phyloP scores from a whole-genome alignment of 1,140 invertebrate genomes.

The Drosophila sp. region DNA sequence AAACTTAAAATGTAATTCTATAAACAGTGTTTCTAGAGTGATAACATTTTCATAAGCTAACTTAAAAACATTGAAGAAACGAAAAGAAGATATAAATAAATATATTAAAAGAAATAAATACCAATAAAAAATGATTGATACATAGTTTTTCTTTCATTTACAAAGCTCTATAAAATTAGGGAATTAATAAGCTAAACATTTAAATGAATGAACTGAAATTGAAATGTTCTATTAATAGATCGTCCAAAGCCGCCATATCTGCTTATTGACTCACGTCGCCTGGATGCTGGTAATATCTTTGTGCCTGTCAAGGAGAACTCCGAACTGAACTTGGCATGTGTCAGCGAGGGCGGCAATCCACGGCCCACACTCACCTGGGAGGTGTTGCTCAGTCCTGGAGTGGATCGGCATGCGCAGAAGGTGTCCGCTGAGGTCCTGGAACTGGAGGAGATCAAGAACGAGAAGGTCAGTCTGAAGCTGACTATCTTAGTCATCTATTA shows the following conservation, averaged over 20 bases:
- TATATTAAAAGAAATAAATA: not conserved
- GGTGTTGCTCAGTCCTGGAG: slow-evolving; percentile 87
- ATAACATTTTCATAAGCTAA: too few relatives aligned
- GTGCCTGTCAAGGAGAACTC: slow-evolving; percentile 92
- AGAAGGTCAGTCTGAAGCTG: slow-evolving; percentile 70
- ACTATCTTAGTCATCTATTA: slow-evolving; percentile 6
- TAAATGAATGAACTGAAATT: too few relatives aligned
- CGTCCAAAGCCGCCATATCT: slow-evolving; percentile 91
- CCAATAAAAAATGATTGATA: too few relatives aligned
- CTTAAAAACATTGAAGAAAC: too few relatives aligned
- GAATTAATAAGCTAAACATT: too few relatives aligned
- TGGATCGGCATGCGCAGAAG: slow-evolving; percentile 85
- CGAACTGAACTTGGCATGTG: slow-evolving; percentile 91
- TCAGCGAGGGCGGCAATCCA: slow-evolving; percentile 93
- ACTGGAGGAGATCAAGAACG: slow-evolving; percentile 82
- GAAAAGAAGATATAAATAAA: too few relatives aligned
- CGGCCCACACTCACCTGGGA: slow-evolving; percentile 90
- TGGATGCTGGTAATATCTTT: slow-evolving; percentile 93
- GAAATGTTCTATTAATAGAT: slow-evolving; percentile 86
- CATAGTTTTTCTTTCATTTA: too few relatives aligned
- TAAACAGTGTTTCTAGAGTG: too few relatives aligned
- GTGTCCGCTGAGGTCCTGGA: slow-evolving; percentile 84
- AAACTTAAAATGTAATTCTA: too few relatives aligned
- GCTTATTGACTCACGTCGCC: slow-evolving; percentile 90
- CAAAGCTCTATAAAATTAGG: too few relatives aligned